Conservation (phyloP, 2,888 invertebrate species). For the Drosophila fulvimacula region DNA sequence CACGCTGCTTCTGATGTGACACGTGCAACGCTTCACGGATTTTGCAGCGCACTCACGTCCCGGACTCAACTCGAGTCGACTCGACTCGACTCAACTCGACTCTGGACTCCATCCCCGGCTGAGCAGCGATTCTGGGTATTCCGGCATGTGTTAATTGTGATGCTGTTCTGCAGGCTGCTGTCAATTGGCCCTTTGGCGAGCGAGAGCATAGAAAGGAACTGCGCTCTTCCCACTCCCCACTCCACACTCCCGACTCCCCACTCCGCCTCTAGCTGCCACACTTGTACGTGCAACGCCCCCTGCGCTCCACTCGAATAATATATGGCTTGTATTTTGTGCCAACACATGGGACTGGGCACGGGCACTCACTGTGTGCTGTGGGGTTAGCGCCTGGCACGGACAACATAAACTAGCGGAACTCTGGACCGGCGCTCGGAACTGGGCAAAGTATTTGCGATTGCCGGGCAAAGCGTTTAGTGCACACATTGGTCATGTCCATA, state of each 20-base stretch:
- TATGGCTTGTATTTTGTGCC: conserved; percentile 58
- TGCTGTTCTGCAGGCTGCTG: conserved; percentile 62
- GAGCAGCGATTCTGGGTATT: conserved; percentile 35
- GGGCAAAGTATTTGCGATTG: conserved; percentile 53
- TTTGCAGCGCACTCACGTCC: conserved; percentile 59
- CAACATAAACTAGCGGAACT: conserved; percentile 56
- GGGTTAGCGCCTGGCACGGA: conserved; percentile 33
- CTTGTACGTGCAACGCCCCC: conserved; percentile 35
- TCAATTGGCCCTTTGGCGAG: conserved; percentile 58
- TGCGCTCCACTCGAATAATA: conserved; percentile 47
- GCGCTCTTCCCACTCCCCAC: not conserved
- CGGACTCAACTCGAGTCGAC: conserved; percentile 23
- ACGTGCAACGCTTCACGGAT: conserved; percentile 63
- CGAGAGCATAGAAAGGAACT: conserved; percentile 5
- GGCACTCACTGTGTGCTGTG: not conserved
- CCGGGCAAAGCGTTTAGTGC: conserved; percentile 63
- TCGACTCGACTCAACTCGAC: conserved; percentile 7
- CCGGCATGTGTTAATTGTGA: conserved; percentile 70
- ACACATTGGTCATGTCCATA: conserved; percentile 62
- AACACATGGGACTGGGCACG: conserved; percentile 51
- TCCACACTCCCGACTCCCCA: not conserved
- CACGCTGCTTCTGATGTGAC: conserved; percentile 53
- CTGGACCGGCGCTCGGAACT: conserved; percentile 37
- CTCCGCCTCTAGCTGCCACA: not conserved
- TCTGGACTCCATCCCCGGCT: conserved; percentile 29